Conservation (phyloP, 2,888 invertebrate species). For the Eledone cirrhosa region DNA sequence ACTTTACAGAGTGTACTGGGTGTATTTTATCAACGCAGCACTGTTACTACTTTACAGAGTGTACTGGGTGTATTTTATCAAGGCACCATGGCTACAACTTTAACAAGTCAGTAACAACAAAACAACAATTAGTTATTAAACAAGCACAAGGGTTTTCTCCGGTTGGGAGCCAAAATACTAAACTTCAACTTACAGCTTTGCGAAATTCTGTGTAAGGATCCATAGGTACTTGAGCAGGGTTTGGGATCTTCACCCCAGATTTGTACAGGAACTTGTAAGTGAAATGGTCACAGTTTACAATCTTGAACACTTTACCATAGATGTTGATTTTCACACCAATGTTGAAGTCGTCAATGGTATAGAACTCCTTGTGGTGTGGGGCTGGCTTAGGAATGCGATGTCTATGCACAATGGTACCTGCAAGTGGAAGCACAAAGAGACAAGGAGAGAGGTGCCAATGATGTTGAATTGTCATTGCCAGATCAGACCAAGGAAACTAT, state of each 20-base stretch:
- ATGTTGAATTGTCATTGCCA: no score
- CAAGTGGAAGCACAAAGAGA: conserved; percentile 40
- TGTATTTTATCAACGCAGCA: no score
- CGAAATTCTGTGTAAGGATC: conserved; percentile 63
- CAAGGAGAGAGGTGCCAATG: no score
- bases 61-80: no score
- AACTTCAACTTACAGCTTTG: conserved; percentile 32
- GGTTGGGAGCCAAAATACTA: no score
- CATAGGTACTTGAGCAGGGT: conserved; percentile 46
- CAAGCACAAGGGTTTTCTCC: no score
- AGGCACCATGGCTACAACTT: no score
- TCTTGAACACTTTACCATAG: conserved; percentile 82
- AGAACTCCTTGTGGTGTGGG: conserved; percentile 78
- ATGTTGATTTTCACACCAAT: conserved; percentile 80
- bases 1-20: no score
- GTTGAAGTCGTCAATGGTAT: conserved; percentile 87
- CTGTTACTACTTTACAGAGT: no score
- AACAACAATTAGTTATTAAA: no score
- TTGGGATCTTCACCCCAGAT: conserved; percentile 79
- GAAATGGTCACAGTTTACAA: conserved; percentile 86
- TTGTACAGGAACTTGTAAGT: conserved; percentile 85
- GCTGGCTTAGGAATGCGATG: conserved; percentile 81
- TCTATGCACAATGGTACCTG: conserved; percentile 82
- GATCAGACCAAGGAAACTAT: no score
- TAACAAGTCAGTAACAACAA: no score